Base-by-base conservation (phyloP, 2,888 invertebrate species). In the Sphecodes monilicornis region DNA sequence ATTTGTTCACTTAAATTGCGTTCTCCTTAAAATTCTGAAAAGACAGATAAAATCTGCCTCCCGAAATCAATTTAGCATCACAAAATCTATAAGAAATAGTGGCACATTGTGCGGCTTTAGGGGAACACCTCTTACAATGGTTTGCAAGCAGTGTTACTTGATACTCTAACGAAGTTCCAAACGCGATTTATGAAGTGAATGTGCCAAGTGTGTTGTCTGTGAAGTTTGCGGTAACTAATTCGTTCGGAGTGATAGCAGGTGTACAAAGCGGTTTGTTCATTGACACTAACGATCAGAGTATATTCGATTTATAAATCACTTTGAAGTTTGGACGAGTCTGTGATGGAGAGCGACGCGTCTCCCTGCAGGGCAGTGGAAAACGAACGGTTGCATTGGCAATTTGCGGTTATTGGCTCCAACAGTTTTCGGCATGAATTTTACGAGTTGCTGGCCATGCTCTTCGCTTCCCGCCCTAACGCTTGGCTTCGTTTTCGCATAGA, bases 251-350 rank as follows among this genome's bases (percentile, higher is more conserved):
- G 66, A 75, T 46, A 71, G 73, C 69, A 84, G 60, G 60, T 60
- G 60, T 82, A 64, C 78, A 66, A 73, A 64, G 78, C 60, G 74
- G 80, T 80, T 87, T 80, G 69, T 72, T 54, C 64, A 39, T 75
- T 72, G 75, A 78, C 71, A 79, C 72, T 29, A 72, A 68, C 68
- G 57, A 39, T 72, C n/a, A 11, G 80, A 83, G 79, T 73, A 76
- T 26, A 60, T 78, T 80, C 75, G 77, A 82, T 89, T 79, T 76
- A 80, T 85, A 84, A 88, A 89, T 86, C 86, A 78, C 80, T 89
- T 85, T 78, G 80, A 87, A 75, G 66, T 78, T 83, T 57, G 71
- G 82, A 80, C 75, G 79, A 78, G 71, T 69, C 46, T 68, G 76
- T 22, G 79, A 57, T 32, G 60, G 64, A 69, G 72, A 71, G 80